Evolutionary conservation across 1,140 invertebrate genomes (phyloP).

Genomic region (Drosophila leontia): DNA sequence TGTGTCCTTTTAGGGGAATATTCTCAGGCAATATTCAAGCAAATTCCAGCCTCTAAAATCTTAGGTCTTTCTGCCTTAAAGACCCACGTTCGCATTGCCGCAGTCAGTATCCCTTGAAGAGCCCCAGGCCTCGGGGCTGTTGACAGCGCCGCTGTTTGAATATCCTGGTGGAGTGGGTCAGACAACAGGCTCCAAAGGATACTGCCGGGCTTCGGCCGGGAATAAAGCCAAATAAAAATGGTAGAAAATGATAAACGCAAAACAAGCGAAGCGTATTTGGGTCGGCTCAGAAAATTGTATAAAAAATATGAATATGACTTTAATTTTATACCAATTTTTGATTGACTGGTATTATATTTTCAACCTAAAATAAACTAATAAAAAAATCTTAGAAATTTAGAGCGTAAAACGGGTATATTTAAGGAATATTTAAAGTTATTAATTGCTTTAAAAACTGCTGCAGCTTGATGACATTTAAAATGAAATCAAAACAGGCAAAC

Average conservation of each 20-base stretch:
- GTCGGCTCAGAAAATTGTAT: not conserved
- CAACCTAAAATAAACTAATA: not conserved
- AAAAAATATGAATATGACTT: not conserved
- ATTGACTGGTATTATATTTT: not conserved
- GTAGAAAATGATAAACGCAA: constrained; percentile 2
- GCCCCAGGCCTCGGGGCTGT: constrained; percentile 22
- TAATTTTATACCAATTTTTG: not conserved
- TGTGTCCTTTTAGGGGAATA: not conserved
- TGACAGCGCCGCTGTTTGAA: constrained; percentile 37
- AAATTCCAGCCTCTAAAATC: constrained; percentile 4
- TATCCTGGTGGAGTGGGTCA: constrained; percentile 36
- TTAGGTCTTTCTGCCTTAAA: constrained; percentile 13
- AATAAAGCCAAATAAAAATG: constrained; percentile 14
- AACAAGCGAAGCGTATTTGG: constrained; percentile 11
- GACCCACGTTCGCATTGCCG: constrained; percentile 6
- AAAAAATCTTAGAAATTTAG: not conserved
- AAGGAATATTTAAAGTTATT: too few relatives aligned
- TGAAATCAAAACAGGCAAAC: constrained; percentile 12
- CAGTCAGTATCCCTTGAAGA: constrained; percentile 26
- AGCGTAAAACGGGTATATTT: too few relatives aligned
- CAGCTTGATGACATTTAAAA: constrained; percentile 16
- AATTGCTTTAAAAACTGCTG: not conserved
- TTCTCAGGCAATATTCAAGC: not conserved
- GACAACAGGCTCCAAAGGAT: constrained; percentile 34
- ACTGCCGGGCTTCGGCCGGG: constrained; percentile 12